A percentile compares a stretch with the other conserved stretches of the same genome.
Evolutionary conservation across 2,888 invertebrate species (phyloP).

Genomic region (Ophion slaviceki): DNA sequence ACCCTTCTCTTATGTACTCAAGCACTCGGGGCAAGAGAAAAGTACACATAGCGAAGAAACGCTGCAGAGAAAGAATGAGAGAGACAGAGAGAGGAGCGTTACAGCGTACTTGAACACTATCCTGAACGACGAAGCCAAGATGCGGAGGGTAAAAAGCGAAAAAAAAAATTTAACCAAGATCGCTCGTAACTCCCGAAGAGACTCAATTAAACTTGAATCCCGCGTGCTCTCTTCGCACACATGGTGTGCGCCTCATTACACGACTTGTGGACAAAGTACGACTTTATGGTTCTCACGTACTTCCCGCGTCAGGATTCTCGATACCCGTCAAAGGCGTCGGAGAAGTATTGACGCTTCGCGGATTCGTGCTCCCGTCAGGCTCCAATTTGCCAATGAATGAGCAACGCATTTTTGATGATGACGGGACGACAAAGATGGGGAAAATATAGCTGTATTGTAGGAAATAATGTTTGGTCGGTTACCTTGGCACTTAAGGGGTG

Average conservation of each 20-base stretch:
- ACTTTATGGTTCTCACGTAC: conserved; percentile 59
- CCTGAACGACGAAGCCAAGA: background rate
- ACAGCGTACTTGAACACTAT: conserved; percentile 38
- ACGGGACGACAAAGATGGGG: too few species aligned
- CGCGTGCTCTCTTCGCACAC: conserved; percentile 25
- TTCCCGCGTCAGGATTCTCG: conserved; percentile 10
- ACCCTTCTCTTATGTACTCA: conserved; percentile 26
- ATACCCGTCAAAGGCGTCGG: background rate
- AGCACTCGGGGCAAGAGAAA: conserved; percentile 19
- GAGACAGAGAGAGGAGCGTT: conserved; percentile 9
- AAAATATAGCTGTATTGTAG: too few species aligned
- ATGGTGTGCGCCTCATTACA: conserved; percentile 44
- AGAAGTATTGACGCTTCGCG: conserved; percentile 6
- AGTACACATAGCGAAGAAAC: conserved; percentile 20
- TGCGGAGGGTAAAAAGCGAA: conserved; percentile 1
- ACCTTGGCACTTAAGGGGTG: too few species aligned
- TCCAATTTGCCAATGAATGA: too few species aligned
- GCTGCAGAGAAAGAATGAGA: conserved; percentile 1
- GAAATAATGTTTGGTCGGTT: too few species aligned
- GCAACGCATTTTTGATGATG: too few species aligned
- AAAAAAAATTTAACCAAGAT: conserved; percentile 44
- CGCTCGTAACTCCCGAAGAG: conserved; percentile 61
- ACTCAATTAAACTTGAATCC: conserved; percentile 64
- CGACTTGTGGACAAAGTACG: conserved; percentile 52
- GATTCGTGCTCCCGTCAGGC: background rate